These are phyloP conservation scores for Coreoperca whiteheadi DNA, from an alignment of 2,113 vertebrate genomes.

Conservation along the genomic window DNA sequence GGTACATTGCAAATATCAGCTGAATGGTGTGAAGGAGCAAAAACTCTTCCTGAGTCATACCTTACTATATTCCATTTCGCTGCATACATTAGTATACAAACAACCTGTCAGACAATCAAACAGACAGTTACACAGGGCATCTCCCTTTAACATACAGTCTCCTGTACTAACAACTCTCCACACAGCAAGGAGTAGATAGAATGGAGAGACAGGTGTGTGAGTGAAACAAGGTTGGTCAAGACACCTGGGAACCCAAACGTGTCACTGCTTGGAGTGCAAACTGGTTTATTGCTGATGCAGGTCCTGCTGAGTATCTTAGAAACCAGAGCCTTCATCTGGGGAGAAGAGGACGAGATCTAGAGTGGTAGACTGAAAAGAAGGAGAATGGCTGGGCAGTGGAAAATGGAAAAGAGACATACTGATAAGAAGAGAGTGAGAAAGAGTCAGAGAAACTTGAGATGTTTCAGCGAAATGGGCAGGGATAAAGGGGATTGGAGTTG, in stretches of 20 bases:
- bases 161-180: constrained; percentile 11
- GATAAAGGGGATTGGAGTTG: background rate
- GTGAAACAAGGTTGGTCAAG: constrained; percentile 17
- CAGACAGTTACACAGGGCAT: constrained; percentile 7
- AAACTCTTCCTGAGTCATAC: background rate
- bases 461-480: constrained; percentile 24
- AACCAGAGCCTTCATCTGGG: background rate
- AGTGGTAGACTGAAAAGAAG: background rate
- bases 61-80: background rate
- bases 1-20: background rate
- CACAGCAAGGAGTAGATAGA: constrained; percentile 7
- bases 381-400: background rate
- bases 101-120: background rate
- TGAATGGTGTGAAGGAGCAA: background rate
- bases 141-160: background rate
- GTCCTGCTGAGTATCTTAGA: constrained; percentile 7
- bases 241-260: constrained; percentile 18
- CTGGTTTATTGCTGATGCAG: constrained; percentile 26
- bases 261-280: constrained; percentile 26
- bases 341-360: background rate
- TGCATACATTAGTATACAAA: background rate
- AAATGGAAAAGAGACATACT: background rate
- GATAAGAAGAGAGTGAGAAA: background rate
- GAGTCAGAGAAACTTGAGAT: constrained; percentile 5
- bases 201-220: constrained; percentile 8